A percentile compares a stretch with the other conserved stretches of the same genome.
Evolutionary conservation across 2,888 invertebrate species (phyloP).

Genomic region (Drosophila leonis): DNA sequence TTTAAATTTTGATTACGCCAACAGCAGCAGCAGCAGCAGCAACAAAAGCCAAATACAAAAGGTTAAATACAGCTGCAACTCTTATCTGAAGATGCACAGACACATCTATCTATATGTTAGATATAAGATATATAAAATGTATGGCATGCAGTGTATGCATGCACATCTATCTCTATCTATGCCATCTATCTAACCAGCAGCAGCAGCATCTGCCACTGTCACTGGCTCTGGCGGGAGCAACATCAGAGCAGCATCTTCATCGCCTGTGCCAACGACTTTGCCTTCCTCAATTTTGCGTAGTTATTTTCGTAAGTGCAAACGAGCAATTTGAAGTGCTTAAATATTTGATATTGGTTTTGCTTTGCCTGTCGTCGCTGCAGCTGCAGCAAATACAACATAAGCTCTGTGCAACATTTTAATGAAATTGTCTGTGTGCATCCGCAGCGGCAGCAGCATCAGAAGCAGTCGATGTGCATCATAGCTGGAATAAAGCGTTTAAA

Average conservation of each 20-base stretch:
- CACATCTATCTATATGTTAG: conserved; percentile 13
- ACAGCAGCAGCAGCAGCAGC: conserved; percentile 33
- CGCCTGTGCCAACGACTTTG: conserved; percentile 30
- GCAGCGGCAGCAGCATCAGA: conserved; percentile 35
- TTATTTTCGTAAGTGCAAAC: conserved; percentile 79
- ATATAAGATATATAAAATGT: conserved; percentile 12
- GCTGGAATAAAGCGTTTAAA: conserved; percentile 44
- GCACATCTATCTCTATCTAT: conserved; percentile 35
- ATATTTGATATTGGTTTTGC: conserved; percentile 79
- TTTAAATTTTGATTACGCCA: conserved; percentile 78
- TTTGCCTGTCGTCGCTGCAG: conserved; percentile 33
- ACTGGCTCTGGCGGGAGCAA: conserved; percentile 20
- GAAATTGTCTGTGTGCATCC: conserved; percentile 66
- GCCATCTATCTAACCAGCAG: conserved; percentile 42
- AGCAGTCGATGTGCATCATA: conserved; percentile 28
- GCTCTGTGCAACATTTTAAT: conserved; percentile 66
- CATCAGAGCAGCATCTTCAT: conserved; percentile 35
- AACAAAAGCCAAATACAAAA: conserved; percentile 37
- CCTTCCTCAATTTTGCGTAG: conserved; percentile 70
- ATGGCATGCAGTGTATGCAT: conserved; percentile 14
- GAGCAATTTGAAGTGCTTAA: conserved; percentile 80
- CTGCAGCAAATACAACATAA: conserved; percentile 32
- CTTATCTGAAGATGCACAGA: conserved; percentile 18
- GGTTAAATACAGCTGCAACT: conserved; percentile 24
- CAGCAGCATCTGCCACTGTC: conserved; percentile 12